Evolutionary conservation across 2,113 vertebrate species (phyloP).

Genomic region (Ophthalmotilapia sp.): DNA sequence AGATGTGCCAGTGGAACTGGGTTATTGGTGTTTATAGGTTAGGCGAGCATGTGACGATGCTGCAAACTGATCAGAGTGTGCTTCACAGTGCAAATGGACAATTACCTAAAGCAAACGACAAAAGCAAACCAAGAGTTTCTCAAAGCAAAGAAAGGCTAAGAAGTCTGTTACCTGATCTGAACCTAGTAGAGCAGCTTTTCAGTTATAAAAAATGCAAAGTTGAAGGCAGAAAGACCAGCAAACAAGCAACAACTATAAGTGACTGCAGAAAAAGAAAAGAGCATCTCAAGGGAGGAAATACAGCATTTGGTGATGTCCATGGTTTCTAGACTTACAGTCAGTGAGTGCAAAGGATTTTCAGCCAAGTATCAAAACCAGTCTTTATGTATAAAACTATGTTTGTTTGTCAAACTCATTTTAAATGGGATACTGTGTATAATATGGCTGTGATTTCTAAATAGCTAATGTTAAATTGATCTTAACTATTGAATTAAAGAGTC

Average conservation of each 20-base stretch:
- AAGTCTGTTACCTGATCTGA: background rate
- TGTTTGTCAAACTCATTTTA: background rate
- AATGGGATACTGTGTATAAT: background rate
- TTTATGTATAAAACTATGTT: background rate
- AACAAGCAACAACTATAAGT: background rate
- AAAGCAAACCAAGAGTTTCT: background rate
- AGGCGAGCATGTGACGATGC: background rate
- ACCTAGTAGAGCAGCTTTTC: background rate
- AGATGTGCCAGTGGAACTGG: background rate
- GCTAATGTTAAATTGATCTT: background rate
- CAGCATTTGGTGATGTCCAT: background rate
- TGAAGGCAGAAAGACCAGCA: background rate
- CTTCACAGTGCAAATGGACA: background rate
- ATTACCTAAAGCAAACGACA: background rate
- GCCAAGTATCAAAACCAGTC: background rate
- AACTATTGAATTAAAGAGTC: background rate
- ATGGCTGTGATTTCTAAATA: background rate
- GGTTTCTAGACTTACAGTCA: background rate
- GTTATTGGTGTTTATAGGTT: background rate
- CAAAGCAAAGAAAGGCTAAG: background rate
- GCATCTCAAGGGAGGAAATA: background rate
- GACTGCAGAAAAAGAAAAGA: background rate
- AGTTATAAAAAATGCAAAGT: background rate
- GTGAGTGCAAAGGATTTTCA: background rate
- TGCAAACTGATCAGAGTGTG: background rate